A percentile compares a stretch with the other conserved stretches of the same genome.
phyloP scores from a whole-genome alignment of 2,888 invertebrate species.

The Eucera pruinosa region DNA sequence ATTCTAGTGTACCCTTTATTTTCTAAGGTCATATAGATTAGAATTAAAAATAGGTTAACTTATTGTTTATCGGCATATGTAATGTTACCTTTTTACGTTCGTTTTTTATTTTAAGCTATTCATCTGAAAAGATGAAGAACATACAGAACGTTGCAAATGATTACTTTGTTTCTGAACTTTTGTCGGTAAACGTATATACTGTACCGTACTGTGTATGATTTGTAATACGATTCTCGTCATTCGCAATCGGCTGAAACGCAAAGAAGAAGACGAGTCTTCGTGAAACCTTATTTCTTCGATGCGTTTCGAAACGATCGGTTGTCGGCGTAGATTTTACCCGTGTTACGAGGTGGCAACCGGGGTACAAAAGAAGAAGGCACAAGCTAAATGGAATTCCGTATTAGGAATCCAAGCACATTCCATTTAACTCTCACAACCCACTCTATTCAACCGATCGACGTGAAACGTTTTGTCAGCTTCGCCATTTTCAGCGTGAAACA shows the following conservation, averaged over 20 bases:
- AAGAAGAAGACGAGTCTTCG: conserved; percentile 1
- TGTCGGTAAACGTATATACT: too few relatives aligned
- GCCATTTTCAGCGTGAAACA: not conserved
- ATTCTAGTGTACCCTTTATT: too few relatives aligned
- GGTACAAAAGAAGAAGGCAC: conserved; percentile 35
- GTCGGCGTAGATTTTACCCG: conserved; percentile 20
- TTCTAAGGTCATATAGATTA: too few relatives aligned
- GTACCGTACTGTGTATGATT: not conserved
- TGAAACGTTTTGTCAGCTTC: conserved; percentile 30
- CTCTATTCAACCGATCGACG: conserved; percentile 39
- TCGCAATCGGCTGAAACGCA: conserved; percentile 6
- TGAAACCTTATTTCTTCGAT: conserved; percentile 1
- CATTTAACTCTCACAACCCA: conserved; percentile 49
- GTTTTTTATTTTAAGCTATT: too few relatives aligned
- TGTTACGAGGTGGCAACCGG: conserved; percentile 25
- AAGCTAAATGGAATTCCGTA: conserved; percentile 54
- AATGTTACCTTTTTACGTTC: too few relatives aligned
- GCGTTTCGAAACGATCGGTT: conserved; percentile 46
- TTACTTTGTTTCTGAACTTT: too few relatives aligned
- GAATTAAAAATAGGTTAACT: too few relatives aligned
- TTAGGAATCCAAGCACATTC: conserved; percentile 64
- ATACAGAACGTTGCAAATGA: too few relatives aligned
- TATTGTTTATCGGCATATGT: too few relatives aligned
- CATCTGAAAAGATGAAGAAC: too few relatives aligned
- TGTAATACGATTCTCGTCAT: not conserved